Conservation (phyloP, 2,797 vertebrate genomes). For the Neopelma chrysocephalum region DNA sequence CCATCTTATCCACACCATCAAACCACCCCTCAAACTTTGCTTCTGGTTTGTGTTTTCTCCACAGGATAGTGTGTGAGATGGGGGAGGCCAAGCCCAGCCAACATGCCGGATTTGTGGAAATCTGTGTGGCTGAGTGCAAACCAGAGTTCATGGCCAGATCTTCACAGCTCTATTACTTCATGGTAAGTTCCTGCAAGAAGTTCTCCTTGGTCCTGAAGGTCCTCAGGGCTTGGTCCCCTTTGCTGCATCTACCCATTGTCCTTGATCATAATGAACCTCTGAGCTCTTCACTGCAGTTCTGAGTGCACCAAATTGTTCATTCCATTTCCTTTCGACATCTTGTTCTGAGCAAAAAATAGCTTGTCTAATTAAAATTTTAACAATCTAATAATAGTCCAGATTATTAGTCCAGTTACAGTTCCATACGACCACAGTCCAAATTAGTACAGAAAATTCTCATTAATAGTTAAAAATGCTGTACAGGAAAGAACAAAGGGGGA, state of each 20-base stretch:
- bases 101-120: conserved; percentile 90
- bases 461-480: conserved; percentile 33
- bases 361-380: conserved; percentile 58
- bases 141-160: conserved; percentile 92
- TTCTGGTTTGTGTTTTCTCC: conserved; percentile 30
- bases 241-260: background rate
- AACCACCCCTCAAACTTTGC: background rate
- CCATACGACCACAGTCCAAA: background rate
- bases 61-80: conserved; percentile 98
- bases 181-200: conserved; percentile 81
- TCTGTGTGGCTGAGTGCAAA: conserved; percentile 90
- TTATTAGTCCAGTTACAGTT: conserved; percentile 36
- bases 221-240: rapidly evolving
- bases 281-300: background rate
- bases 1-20: background rate
- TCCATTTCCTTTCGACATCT: background rate
- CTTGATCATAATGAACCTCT: background rate
- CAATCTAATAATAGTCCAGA: conserved; percentile 46
- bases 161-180: conserved; percentile 95
- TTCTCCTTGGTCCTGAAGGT: background rate
- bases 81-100: conserved; percentile 93
- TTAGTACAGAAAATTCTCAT: conserved; percentile 53
- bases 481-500: background rate
- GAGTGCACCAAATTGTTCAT: background rate
- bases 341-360: conserved; percentile 43